phyloP scores from a whole-genome alignment of 2,797 vertebrate genomes.

The Gadopsis bispinosus region DNA sequence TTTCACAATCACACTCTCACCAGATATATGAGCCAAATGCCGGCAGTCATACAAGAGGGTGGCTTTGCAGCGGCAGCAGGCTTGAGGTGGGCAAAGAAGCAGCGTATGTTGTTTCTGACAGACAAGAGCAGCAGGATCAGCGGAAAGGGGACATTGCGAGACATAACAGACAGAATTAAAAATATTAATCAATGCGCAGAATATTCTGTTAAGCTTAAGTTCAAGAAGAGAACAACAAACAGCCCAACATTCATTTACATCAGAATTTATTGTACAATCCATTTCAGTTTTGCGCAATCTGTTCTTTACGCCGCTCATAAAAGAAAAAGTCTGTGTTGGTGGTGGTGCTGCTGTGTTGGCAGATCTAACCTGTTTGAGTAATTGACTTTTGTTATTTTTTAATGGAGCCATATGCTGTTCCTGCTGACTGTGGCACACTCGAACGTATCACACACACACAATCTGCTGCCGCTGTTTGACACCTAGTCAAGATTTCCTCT shows the following conservation, averaged over 20 bases:
- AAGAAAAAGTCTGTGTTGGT: constrained; percentile 49
- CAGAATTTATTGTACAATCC: constrained; percentile 28
- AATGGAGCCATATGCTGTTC: constrained; percentile 77
- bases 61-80: not conserved
- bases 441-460: constrained; percentile 45
- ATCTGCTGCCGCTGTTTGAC: constrained; percentile 52
- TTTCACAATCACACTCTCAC: not conserved
- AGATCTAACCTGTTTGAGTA: constrained; percentile 67
- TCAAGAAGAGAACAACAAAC: not conserved
- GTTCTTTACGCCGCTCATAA: constrained; percentile 45
- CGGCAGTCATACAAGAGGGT: not conserved
- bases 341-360: constrained; percentile 62
- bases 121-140: not conserved
- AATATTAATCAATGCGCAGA: not conserved
- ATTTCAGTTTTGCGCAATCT: constrained; percentile 10
- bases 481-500: constrained; percentile 61
- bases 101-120: not conserved
- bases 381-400: constrained; percentile 78
- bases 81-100: not conserved
- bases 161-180: not conserved
- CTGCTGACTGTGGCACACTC: constrained; percentile 68
- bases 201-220: not conserved
- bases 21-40: not conserved
- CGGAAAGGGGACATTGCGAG: not conserved
- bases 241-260: not conserved